Conservation (phyloP, 2,888 invertebrate species). For the Netelia inedita region DNA sequence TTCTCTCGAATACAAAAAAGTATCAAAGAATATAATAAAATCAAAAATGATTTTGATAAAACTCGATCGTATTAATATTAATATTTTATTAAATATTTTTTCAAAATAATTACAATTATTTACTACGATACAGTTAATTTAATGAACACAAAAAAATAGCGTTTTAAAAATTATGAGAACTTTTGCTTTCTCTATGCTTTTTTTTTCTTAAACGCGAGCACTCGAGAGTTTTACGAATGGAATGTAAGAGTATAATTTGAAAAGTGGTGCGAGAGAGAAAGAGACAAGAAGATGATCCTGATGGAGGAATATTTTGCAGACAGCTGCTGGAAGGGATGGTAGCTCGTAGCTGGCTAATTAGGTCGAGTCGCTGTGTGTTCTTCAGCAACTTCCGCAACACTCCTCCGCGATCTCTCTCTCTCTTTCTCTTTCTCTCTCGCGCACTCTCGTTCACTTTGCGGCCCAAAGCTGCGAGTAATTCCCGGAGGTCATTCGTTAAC, state of each 20-base stretch:
- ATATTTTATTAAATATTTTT: too few relatives aligned
- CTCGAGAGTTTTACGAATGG: background rate
- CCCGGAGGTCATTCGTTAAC: slow-evolving; percentile 68
- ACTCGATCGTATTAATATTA: too few relatives aligned
- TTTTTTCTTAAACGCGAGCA: background rate
- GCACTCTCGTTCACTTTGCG: background rate
- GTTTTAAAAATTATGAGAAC: too few relatives aligned
- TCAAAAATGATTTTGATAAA: too few relatives aligned
- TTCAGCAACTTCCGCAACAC: slow-evolving; percentile 52
- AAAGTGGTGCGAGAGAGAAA: background rate
- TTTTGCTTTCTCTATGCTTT: too few relatives aligned
- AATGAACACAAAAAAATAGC: too few relatives aligned
- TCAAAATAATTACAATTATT: too few relatives aligned
- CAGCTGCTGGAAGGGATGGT: slow-evolving; percentile 32
- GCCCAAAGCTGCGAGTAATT: slow-evolving; percentile 53
- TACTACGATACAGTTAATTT: too few relatives aligned
- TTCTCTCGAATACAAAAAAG: too few relatives aligned
- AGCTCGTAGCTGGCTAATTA: slow-evolving; percentile 53
- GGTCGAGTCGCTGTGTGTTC: slow-evolving; percentile 55
- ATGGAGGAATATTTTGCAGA: slow-evolving; percentile 39
- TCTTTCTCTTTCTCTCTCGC: slow-evolving; percentile 29
- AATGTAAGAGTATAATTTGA: background rate
- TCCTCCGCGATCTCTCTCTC: slow-evolving; percentile 13
- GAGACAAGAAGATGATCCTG: slow-evolving; percentile 22
- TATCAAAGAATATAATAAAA: too few relatives aligned